Base-by-base conservation (phyloP, 2,888 invertebrate species). In the Esperia sulphurella region DNA sequence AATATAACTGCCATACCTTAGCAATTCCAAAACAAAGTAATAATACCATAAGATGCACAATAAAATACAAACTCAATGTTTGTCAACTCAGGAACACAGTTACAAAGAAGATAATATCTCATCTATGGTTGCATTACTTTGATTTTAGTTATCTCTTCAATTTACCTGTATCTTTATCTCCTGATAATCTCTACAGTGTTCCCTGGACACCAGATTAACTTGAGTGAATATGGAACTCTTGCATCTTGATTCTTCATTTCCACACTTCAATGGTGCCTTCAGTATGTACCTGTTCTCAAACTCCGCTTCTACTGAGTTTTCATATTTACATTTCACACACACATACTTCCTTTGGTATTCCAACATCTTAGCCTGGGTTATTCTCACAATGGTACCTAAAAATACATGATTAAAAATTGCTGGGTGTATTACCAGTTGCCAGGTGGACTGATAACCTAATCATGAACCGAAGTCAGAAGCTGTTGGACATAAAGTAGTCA, bases 161-260 rank as follows among this genome's bases (percentile, higher is more conserved):
- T 5, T 21, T 78, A 93, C 94, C 84, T 95, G 95, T 67, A 97
- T 91, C 85, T 95, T 96, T 10, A 96, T 93, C 88, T 96, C 96
- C 78, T 96, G 96, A 79, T 95, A 96, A 86, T 96, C 96, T 63
- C 92, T 94, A 71, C 92, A 96, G 68, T 93, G 91, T 54, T 92
- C 90, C 53, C 92, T 87, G 42, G 92, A 91, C 35, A 93, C 81
- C 45, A 91, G 74, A 52, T 89, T 91, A 13, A 92, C 78, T 60
- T 84, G 79, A 50, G 76, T 79, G 52, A 93, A 90, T 62, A 89
- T 92, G 37, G 87, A 85, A 60, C 91, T 90, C 61, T 80, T 83
- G 68, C 93, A 93, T 29, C 76, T 77, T 39, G 68, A 68, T 43
- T 91, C 91, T 41, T 91, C 89, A 77, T 86, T 90, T 0, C 65